Conservation (phyloP, 2,888 invertebrate species). For the Brenthis daphne region DNA sequence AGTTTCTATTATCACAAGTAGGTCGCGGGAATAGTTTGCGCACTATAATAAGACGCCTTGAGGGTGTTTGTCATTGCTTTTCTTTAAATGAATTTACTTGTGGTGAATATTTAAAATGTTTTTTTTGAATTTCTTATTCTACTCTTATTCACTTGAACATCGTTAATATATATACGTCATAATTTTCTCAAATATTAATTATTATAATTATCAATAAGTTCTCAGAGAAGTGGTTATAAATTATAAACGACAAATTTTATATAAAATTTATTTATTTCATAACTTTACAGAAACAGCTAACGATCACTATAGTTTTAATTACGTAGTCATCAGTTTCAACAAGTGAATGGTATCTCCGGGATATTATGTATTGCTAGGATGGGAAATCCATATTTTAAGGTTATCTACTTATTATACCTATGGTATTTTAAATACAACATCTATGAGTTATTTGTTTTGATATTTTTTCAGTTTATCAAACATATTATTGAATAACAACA, state of each 20-base stretch:
- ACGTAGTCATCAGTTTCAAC: conserved; percentile 27
- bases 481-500: no score
- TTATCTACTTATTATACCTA: conserved; percentile 17
- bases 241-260: conserved; percentile 38
- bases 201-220: background rate
- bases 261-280: conserved; percentile 67
- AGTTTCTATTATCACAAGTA: conserved; percentile 40
- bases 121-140: conserved; percentile 11
- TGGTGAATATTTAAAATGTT: conserved; percentile 23
- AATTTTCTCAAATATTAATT: background rate
- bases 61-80: conserved; percentile 37
- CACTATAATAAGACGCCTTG: conserved; percentile 37
- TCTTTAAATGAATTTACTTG: conserved; percentile 35
- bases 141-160: background rate
- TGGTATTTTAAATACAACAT: conserved; percentile 18
- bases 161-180: background rate
- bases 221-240: background rate
- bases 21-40: conserved; percentile 40
- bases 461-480: background rate
- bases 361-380: conserved; percentile 24
- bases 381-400: conserved; percentile 9
- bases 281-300: conserved; percentile 72
- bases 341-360: conserved; percentile 24
- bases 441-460: background rate
- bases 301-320: conserved; percentile 45